A percentile compares a stretch with the other conserved stretches of the same genome.
Evolutionary conservation across 2,888 invertebrate genomes (phyloP).

Genomic region (Amiota mariae): DNA sequence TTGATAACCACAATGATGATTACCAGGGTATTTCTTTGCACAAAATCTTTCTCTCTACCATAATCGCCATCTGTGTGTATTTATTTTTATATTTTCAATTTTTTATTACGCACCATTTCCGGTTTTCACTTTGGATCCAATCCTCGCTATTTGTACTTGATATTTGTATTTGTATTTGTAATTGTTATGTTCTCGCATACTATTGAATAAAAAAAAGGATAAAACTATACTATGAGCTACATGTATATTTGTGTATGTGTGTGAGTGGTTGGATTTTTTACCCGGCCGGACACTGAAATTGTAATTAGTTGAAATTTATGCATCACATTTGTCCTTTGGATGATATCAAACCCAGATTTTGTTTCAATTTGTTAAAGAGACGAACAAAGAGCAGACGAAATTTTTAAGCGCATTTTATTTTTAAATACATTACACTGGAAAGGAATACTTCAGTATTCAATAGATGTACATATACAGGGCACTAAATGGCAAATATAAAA

Average conservation of each 20-base stretch:
- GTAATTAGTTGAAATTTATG: conserved; percentile 66
- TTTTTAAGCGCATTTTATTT: conserved; percentile 24
- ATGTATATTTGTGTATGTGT: conserved; percentile 11
- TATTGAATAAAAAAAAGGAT: conserved; percentile 43
- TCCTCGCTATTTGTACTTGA: conserved; percentile 4
- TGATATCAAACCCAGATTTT: no score
- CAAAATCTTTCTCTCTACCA: background rate
- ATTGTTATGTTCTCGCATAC: conserved; percentile 59
- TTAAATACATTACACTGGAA: conserved; percentile 15
- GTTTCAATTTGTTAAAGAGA: conserved; percentile 14
- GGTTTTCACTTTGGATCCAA: background rate
- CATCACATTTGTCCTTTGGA: conserved; percentile 34
- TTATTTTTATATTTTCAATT: background rate
- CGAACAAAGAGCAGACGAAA: conserved; percentile 50
- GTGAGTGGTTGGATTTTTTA: conserved; percentile 26
- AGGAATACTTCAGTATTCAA: background rate
- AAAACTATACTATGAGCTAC: background rate
- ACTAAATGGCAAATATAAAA: no score
- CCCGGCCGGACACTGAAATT: conserved; percentile 58
- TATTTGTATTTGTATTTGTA: conserved; percentile 58
- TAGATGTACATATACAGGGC: no score
- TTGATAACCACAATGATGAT: background rate
- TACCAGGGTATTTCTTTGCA: background rate
- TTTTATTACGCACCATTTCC: background rate
- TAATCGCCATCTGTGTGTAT: background rate